A percentile compares a stretch with the other conserved stretches of the same genome.
These are phyloP conservation scores for Heloderma charlesbogerti DNA, from an alignment of 2,113 vertebrate species.

Conservation along the genomic window DNA sequence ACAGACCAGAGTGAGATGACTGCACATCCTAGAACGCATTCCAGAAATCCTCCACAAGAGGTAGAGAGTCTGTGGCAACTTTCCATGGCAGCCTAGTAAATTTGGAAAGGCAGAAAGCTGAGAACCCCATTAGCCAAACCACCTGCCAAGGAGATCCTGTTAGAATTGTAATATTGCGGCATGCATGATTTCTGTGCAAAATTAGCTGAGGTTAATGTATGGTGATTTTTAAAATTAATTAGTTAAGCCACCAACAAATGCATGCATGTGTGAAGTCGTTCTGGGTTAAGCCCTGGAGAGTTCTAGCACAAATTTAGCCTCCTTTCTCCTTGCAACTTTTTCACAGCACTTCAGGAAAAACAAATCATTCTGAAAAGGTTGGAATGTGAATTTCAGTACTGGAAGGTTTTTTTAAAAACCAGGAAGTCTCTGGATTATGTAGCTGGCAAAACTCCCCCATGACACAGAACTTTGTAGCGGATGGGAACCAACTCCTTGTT, in stretches of 20 bases:
- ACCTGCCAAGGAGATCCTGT: background rate
- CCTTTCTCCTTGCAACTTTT: too few species aligned
- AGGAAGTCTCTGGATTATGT: background rate
- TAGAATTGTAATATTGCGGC: background rate
- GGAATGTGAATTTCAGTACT: background rate
- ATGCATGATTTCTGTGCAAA: background rate
- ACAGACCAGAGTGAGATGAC: background rate
- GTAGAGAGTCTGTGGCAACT: background rate
- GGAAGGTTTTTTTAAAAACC: background rate
- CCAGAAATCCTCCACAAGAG: background rate
- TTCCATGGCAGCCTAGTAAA: background rate
- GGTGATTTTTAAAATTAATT: background rate
- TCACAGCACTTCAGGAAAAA: background rate
- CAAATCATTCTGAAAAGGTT: background rate
- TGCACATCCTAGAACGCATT: background rate
- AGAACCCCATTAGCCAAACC: background rate
- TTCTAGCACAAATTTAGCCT: background rate
- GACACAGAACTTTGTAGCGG: background rate
- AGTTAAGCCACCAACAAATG: background rate
- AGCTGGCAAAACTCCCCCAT: background rate
- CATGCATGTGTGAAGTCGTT: too few species aligned
- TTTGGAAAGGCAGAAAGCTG: background rate
- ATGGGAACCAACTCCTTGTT: slow-evolving; percentile 26
- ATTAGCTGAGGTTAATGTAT: background rate
- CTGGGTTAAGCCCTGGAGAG: background rate